phyloP scores from a whole-genome alignment of 92 coral and sea anemone genomes.

The Meandrina meandrites region DNA sequence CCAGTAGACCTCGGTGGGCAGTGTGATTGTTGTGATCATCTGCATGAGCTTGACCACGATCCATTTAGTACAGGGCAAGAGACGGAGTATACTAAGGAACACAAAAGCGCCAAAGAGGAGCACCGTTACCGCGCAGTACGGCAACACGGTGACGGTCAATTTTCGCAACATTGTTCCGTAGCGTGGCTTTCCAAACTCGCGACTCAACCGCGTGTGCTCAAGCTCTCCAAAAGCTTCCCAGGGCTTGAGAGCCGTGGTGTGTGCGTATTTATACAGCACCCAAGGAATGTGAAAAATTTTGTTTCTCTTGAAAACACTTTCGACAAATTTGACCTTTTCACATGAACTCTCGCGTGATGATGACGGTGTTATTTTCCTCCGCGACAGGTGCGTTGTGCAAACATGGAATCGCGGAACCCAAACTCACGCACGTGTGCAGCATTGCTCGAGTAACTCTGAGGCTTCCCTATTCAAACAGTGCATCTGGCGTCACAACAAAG shows the following conservation, averaged over 20 bases:
- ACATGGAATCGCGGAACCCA: slow-evolving; percentile 10
- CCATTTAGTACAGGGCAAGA: slow-evolving; percentile 49
- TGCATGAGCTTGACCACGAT: slow-evolving; percentile 34
- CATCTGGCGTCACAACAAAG: not conserved
- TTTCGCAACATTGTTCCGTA: slow-evolving; percentile 25
- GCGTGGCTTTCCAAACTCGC: not conserved
- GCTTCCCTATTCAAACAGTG: not conserved
- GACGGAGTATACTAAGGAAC: slow-evolving; percentile 21
- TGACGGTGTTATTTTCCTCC: not conserved
- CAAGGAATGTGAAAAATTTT: slow-evolving; percentile 31
- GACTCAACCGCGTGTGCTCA: not conserved
- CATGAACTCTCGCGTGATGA: slow-evolving; percentile 50
- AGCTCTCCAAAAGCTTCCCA: not conserved
- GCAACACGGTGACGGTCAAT: slow-evolving; percentile 17
- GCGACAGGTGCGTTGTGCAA: slow-evolving; percentile 26
- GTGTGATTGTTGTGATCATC: slow-evolving; percentile 39
- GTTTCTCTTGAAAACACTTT: slow-evolving; percentile 36
- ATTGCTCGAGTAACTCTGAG: not conserved
- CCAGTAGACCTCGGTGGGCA: slow-evolving; percentile 78
- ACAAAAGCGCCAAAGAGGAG: slow-evolving; percentile 32
- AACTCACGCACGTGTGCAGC: not conserved
- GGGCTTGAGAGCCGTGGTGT: not conserved
- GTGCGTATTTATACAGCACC: slow-evolving; percentile 31
- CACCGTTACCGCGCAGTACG: slow-evolving; percentile 29
- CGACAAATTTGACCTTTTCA: slow-evolving; percentile 32